Percentiles rank a stretch among this genome's conserved stretches.
These are phyloP conservation scores for Athene cunicularia DNA, from an alignment of 2,113 vertebrate genomes.

Conservation along the genomic window DNA sequence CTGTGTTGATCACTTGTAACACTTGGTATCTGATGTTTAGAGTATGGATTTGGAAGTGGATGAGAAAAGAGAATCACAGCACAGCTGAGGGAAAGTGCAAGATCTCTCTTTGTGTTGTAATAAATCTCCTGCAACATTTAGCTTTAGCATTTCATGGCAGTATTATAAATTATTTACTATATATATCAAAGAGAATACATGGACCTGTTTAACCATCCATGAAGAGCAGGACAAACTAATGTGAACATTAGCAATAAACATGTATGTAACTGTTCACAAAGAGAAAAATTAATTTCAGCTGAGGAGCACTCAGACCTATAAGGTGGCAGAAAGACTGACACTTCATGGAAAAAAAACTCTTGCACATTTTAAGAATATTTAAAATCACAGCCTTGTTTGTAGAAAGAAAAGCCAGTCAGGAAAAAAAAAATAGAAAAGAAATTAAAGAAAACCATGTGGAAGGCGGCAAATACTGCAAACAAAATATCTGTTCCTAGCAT, in stretches of 20 bases:
- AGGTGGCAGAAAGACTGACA: not conserved
- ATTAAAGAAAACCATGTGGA: not conserved
- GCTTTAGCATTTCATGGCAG: not conserved
- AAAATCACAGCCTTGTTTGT: not conserved
- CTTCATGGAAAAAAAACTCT: not conserved
- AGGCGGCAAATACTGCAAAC: not conserved
- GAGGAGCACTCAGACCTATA: not conserved
- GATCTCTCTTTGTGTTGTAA: not conserved
- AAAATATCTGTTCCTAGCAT: constrained; percentile 44
- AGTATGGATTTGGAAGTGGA: not conserved
- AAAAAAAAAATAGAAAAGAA: not conserved
- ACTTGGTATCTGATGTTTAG: not conserved
- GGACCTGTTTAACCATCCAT: not conserved
- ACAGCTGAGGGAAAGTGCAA: not conserved
- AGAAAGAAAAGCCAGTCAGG: not conserved
- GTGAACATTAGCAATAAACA: not conserved
- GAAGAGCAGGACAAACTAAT: not conserved
- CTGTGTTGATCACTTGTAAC: not conserved
- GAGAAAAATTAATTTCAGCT: not conserved
- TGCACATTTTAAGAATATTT: not conserved
- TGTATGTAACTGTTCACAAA: not conserved
- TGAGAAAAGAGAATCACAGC: not conserved
- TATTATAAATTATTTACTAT: not conserved
- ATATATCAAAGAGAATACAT: not conserved
- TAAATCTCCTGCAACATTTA: not conserved